Evolutionary conservation across 2,888 invertebrate species (phyloP).

Genomic region (Eurytoma californica): DNA sequence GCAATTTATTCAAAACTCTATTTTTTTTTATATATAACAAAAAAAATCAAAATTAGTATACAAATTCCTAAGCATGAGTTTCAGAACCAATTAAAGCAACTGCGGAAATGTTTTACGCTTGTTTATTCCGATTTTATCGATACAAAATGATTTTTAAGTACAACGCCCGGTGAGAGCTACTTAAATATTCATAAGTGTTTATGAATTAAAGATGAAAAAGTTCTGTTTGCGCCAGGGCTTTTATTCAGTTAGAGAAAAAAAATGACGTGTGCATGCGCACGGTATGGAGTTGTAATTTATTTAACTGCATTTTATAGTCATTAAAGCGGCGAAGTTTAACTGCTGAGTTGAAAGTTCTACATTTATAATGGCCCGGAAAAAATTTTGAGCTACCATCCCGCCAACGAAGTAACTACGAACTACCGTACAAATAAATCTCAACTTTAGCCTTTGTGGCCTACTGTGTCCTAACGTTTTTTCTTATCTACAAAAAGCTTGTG

Average conservation of each 20-base stretch:
- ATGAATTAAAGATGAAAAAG: no score
- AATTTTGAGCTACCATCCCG: conserved; percentile 17
- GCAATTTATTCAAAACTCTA: no score
- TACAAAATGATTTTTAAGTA: no score
- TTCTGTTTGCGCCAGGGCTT: background rate
- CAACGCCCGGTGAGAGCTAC: no score
- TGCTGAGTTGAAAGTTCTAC: conserved; percentile 35
- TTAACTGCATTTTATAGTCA: conserved; percentile 37
- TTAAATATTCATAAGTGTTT: no score
- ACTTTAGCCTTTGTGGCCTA: conserved; percentile 12
- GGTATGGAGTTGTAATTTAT: conserved; percentile 28
- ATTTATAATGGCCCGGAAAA: conserved; percentile 17
- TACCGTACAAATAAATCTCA: conserved; percentile 30
- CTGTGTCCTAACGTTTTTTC: conserved; percentile 1
- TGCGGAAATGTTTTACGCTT: no score
- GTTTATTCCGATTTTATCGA: no score
- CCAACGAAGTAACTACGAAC: conserved; percentile 13
- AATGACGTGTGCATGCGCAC: background rate
- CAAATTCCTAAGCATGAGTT: no score
- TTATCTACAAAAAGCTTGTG: background rate
- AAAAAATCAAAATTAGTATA: no score
- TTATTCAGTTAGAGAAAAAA: conserved; percentile 6
- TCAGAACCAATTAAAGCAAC: no score
- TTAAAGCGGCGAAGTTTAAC: conserved; percentile 35
- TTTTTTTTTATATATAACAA: no score